Percentiles rank a stretch among this genome's conserved stretches.
Evolutionary conservation across 2,888 invertebrate genomes (phyloP).

Genomic region (Nomada fucata): DNA sequence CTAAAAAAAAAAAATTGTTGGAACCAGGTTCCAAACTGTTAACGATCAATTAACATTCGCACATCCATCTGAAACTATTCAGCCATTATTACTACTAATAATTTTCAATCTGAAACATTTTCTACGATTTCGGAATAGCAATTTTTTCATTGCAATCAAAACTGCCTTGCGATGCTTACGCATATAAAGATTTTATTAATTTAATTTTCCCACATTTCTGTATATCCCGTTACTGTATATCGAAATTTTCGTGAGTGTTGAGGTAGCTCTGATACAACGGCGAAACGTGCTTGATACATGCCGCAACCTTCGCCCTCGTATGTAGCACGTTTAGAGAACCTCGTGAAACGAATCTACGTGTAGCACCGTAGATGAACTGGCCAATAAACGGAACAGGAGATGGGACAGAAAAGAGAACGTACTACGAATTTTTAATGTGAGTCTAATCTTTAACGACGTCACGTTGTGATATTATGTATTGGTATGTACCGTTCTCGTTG

Average conservation of each 20-base stretch:
- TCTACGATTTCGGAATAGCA: neutral
- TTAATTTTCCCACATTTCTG: neutral
- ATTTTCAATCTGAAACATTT: no score
- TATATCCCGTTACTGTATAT: neutral
- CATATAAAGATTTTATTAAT: neutral
- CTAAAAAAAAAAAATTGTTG: no score
- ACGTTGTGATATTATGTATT: neutral
- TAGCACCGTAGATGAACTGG: neutral
- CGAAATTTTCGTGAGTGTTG: neutral
- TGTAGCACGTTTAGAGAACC: neutral
- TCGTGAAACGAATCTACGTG: neutral
- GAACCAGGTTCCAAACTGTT: neutral
- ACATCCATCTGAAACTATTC: neutral
- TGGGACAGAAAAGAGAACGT: constrained; percentile 1
- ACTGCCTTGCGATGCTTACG: neutral
- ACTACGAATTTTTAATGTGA: neutral
- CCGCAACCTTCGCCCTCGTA: neutral
- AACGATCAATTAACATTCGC: neutral
- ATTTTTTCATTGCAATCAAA: neutral
- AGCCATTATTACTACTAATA: no score
- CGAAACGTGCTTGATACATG: neutral
- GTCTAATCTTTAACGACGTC: constrained; percentile 12
- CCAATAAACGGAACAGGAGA: constrained; percentile 1
- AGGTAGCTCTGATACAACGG: neutral
- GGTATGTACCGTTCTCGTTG: neutral